Conservation (phyloP, 2,113 vertebrate species). For the Globicephala melas region DNA sequence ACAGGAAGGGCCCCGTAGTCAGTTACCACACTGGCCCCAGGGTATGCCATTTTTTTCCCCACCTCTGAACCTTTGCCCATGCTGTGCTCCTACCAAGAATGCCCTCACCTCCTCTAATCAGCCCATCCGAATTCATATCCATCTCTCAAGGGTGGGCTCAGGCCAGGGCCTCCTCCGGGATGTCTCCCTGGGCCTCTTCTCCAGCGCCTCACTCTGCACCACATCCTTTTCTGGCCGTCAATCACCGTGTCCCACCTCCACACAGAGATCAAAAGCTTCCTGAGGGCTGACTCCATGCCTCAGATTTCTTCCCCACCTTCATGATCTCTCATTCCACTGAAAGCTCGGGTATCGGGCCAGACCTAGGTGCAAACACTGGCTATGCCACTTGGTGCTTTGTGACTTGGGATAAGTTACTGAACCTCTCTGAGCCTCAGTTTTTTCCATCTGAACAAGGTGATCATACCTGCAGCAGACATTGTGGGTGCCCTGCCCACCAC, state of each 20-base stretch:
- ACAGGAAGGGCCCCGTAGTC: neutral
- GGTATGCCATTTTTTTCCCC: neutral
- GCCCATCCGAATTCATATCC: neutral
- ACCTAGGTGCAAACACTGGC: neutral
- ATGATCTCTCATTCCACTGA: neutral
- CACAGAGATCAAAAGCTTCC: neutral
- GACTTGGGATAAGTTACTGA: neutral
- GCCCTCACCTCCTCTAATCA: neutral
- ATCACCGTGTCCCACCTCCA: neutral
- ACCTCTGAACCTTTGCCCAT: neutral
- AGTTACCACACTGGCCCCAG: too few species aligned
- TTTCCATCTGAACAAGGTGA: neutral
- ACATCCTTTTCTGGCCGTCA: neutral
- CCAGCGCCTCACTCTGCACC: neutral
- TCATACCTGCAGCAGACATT: fast-evolving
- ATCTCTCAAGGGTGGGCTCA: neutral
- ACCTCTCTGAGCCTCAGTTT: neutral
- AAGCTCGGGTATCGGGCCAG: neutral
- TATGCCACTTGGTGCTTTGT: neutral
- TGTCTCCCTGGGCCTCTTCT: neutral
- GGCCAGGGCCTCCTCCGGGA: neutral
- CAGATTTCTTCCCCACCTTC: neutral
- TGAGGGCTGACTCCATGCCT: neutral
- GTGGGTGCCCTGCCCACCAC: neutral
- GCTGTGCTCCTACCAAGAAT: neutral